These are phyloP conservation scores for Cygnus buccinator DNA, from an alignment of 2,113 vertebrate genomes.

Conservation along the genomic window DNA sequence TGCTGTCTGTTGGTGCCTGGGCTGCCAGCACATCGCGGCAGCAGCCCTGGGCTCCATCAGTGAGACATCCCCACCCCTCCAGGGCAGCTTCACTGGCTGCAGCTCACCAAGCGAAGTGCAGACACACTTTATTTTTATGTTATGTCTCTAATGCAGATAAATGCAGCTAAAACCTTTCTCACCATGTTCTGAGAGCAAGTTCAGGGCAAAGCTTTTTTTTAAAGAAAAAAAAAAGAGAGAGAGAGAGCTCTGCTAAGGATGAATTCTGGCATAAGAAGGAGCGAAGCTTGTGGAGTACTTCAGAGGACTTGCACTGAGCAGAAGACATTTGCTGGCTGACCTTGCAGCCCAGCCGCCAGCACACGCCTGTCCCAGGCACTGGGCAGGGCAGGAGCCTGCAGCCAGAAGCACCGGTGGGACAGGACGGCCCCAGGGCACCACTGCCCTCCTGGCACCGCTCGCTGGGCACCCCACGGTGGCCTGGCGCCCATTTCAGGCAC, in stretches of 20 bases:
- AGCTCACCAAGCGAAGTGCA: not conserved
- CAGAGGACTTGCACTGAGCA: not conserved
- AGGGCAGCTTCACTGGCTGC: not conserved
- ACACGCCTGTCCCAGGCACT: not conserved
- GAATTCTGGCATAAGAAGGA: not conserved
- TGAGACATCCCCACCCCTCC: not conserved
- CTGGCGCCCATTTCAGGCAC: not conserved
- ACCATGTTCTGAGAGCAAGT: not conserved
- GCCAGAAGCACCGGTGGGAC: accelerated
- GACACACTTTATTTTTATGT: not conserved
- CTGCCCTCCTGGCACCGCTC: not conserved
- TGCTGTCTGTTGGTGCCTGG: not conserved
- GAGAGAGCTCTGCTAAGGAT: not conserved
- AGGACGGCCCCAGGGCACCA: accelerated
- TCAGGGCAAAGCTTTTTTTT: not conserved
- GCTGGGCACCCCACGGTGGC: not conserved
- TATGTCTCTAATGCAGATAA: not conserved
- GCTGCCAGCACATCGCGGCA: accelerated
- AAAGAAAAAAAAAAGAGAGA: not conserved
- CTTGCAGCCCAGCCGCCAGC: not conserved
- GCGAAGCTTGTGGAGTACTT: not conserved
- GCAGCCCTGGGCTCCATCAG: not conserved
- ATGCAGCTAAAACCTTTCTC: not conserved
- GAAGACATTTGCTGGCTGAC: not conserved
- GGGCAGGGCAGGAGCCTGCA: not conserved